phyloP scores from a whole-genome alignment of 64 coral and sea anemone genomes.

The Dendrophyllia cribrosa region DNA sequence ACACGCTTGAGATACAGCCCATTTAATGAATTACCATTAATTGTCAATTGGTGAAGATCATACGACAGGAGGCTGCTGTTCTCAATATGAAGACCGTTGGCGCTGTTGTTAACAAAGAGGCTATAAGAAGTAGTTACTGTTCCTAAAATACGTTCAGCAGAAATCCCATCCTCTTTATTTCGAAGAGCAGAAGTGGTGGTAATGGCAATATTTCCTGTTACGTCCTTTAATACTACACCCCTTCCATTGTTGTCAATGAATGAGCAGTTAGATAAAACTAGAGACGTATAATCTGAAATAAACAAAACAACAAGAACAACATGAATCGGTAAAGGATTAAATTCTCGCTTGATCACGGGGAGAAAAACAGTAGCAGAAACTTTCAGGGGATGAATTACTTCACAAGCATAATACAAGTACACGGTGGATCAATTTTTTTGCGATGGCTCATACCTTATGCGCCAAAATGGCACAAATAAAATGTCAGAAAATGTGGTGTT shows the following conservation, averaged over 20 bases:
- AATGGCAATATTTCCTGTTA: constrained; percentile 34
- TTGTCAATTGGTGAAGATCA: background rate
- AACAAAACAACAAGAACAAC: background rate
- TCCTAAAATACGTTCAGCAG: constrained; percentile 16
- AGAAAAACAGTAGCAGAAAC: too few species aligned
- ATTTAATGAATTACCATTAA: constrained; percentile 19
- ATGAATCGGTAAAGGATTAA: too few species aligned
- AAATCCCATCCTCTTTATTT: constrained; percentile 43
- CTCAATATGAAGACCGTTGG: constrained; percentile 1
- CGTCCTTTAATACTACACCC: constrained; percentile 38
- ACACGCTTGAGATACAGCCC: constrained; percentile 29
- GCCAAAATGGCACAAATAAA: too few species aligned
- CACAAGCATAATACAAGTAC: too few species aligned
- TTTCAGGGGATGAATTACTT: too few species aligned
- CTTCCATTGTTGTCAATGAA: constrained; percentile 44
- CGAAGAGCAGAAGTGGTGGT: constrained; percentile 3
- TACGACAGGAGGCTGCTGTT: constrained; percentile 38
- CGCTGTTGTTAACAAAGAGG: constrained; percentile 32
- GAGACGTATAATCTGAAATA: constrained; percentile 27
- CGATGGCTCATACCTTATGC: too few species aligned
- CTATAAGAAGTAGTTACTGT: background rate
- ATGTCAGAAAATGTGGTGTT: too few species aligned
- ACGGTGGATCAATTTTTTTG: too few species aligned
- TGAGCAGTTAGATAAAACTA: constrained; percentile 39
- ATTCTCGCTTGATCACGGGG: background rate